Conservation (phyloP, 2,113 vertebrate genomes). For the Hemiscyllium ocellatum region DNA sequence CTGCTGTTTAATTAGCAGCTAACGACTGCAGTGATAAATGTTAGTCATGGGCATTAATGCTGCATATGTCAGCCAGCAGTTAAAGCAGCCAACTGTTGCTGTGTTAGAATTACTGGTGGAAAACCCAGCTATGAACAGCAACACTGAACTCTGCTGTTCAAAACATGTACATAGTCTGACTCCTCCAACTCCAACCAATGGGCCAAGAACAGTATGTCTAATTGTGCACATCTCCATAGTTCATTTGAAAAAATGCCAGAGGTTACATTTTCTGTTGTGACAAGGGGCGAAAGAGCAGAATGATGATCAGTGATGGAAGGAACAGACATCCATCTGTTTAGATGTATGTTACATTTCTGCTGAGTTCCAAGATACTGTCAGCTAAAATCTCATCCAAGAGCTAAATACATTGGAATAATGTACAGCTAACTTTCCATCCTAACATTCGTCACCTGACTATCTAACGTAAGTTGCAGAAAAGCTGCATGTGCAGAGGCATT, state of each 20-base stretch:
- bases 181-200: not conserved
- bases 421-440: not conserved
- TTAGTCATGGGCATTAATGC: not conserved
- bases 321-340: not conserved
- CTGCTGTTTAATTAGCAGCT: not conserved
- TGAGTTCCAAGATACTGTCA: not conserved
- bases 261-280: not conserved
- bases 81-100: not conserved
- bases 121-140: not conserved
- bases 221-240: not conserved
- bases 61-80: not conserved
- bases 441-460: not conserved
- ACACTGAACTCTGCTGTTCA: not conserved
- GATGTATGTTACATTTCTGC: not conserved
- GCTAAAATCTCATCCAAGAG: not conserved
- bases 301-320: not conserved
- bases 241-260: not conserved
- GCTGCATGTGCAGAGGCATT: not conserved
- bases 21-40: not conserved
- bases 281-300: too few relatives aligned
- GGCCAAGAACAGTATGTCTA: not conserved
- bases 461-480: not conserved
- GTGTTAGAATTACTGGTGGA: not conserved
- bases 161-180: not conserved
- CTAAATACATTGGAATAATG: not conserved